These are phyloP conservation scores for Pygoscelis adeliae DNA, from an alignment of 2,113 vertebrate genomes.

Conservation along the genomic window DNA sequence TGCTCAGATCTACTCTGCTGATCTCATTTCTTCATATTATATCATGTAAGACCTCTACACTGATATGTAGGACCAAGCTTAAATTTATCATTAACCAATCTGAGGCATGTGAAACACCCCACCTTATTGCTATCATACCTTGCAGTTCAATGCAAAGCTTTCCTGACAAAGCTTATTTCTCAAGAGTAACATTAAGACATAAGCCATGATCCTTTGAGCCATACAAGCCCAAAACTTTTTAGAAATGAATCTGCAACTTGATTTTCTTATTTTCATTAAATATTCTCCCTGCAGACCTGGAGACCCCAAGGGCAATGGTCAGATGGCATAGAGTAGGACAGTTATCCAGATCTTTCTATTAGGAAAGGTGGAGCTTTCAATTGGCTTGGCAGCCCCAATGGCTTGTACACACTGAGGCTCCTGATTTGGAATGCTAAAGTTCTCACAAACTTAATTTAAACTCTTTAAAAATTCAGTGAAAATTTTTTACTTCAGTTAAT, in stretches of 20 bases:
- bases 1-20: background rate
- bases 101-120: background rate
- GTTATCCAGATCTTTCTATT: background rate
- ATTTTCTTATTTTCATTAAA: background rate
- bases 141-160: background rate
- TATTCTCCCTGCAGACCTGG: background rate
- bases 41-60: background rate
- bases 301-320: background rate
- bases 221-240: background rate
- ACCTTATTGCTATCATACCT: background rate
- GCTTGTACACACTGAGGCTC: rapidly evolving
- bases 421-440: background rate
- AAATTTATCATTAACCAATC: background rate
- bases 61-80: background rate
- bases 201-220: background rate
- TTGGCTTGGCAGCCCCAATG: background rate
- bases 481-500: background rate
- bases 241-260: background rate
- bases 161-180: background rate
- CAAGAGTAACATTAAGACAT: background rate
- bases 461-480: background rate
- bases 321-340: background rate
- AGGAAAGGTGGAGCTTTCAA: background rate
- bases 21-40: background rate
- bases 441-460: background rate